Conservation (phyloP, 2,113 vertebrate genomes). For the Butorides virescens region DNA sequence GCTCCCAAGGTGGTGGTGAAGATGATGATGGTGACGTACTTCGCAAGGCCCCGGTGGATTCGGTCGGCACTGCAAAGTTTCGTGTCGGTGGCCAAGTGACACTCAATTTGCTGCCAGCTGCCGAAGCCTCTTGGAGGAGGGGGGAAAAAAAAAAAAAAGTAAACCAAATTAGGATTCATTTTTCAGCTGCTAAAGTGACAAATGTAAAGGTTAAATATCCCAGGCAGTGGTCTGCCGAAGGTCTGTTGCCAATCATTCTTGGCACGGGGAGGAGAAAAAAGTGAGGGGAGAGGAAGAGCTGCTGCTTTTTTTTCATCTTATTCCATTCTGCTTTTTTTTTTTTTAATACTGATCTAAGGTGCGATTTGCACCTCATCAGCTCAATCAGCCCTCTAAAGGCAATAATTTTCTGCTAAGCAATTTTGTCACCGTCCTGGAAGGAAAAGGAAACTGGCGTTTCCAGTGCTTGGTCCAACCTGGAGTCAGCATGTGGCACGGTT, state of each 20-base stretch:
- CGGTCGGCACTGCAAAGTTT: background rate
- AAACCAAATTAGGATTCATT: background rate
- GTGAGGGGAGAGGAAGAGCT: background rate
- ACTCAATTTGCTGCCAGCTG: background rate
- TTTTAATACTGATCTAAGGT: background rate
- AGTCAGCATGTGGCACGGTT: background rate
- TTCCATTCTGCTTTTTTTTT: background rate
- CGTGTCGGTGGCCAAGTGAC: background rate
- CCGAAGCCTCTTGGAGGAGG: background rate
- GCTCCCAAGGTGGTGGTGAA: background rate
- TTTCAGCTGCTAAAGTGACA: background rate
- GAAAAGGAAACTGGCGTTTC: constrained; percentile 33
- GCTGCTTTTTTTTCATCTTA: background rate
- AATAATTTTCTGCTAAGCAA: constrained; percentile 33
- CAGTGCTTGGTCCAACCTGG: background rate
- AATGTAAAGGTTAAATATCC: background rate
- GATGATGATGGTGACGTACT: background rate
- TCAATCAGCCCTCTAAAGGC: constrained; percentile 26
- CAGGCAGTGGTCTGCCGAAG: background rate
- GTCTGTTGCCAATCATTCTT: background rate
- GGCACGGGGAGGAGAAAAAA: background rate
- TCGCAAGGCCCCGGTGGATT: background rate
- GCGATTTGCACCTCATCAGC: constrained; percentile 18
- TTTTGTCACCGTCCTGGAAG: constrained; percentile 11
- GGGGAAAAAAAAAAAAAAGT: no score